Conservation (phyloP, 2,113 vertebrate genomes). For the Vicugna pacos region DNA sequence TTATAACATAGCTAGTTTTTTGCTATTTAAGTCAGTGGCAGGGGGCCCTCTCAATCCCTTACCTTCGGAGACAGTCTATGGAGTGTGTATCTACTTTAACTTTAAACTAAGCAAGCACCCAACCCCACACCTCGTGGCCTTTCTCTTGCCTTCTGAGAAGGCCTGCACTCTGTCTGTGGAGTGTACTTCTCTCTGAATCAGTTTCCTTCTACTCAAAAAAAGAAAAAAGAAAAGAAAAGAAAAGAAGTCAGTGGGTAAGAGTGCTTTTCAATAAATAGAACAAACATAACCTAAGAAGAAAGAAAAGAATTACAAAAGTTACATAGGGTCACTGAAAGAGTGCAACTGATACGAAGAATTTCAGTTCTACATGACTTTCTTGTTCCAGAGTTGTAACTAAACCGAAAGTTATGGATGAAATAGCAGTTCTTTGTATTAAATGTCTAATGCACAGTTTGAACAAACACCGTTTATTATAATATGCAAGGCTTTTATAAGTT, state of each 20-base stretch:
- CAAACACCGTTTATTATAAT: neutral
- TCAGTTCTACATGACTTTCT: neutral
- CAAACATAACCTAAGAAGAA: neutral
- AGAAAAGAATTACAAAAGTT: neutral
- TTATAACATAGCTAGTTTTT: neutral
- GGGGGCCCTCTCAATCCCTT: no score
- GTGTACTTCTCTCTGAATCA: no score
- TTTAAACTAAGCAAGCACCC: no score
- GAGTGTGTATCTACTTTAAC: no score
- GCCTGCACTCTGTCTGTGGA: no score
- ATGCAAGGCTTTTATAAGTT: neutral
- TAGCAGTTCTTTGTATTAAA: neutral
- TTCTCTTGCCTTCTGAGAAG: no score
- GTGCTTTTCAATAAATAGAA: neutral
- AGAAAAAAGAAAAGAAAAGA: no score
- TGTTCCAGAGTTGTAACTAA: neutral
- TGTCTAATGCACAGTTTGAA: neutral
- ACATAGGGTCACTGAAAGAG: no score
- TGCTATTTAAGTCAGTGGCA: neutral
- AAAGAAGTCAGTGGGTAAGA: neutral
- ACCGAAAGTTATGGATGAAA: neutral
- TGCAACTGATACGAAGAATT: neutral
- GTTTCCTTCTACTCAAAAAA: no score
- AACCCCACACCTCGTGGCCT: no score
- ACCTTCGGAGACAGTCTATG: no score